phyloP scores from a whole-genome alignment of 2,113 vertebrate species.

The Takifugu flavidus region DNA sequence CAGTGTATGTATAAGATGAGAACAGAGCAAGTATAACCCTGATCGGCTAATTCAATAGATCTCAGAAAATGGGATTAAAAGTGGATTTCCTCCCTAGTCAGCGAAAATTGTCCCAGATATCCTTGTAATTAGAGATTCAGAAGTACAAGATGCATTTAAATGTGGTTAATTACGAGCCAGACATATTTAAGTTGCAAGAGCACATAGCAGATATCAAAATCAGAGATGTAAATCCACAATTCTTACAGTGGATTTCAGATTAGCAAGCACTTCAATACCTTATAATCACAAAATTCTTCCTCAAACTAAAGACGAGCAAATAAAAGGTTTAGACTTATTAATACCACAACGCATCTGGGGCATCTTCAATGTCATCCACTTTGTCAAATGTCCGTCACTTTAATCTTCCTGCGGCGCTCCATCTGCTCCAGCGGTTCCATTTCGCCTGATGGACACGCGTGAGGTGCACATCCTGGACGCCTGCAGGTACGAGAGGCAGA shows the following conservation, averaged over 20 bases:
- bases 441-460: conserved; percentile 62
- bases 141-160: too few relatives aligned
- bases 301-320: background rate
- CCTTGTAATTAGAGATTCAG: too few relatives aligned
- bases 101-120: background rate
- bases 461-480: conserved; percentile 34
- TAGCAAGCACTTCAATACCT: too few relatives aligned
- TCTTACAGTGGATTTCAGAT: too few relatives aligned
- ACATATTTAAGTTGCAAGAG: too few relatives aligned
- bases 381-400: conserved; percentile 30
- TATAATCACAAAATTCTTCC: too few relatives aligned
- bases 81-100: background rate
- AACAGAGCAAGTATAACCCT: conserved; percentile 28
- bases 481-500: conserved; percentile 41
- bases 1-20: conserved; percentile 13
- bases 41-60: conserved; percentile 7
- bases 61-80: conserved; percentile 7
- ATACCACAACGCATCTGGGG: background rate
- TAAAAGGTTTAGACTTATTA: background rate
- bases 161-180: too few relatives aligned
- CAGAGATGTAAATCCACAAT: too few relatives aligned
- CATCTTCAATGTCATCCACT: background rate
- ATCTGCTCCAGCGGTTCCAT: conserved; percentile 25
- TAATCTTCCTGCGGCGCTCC: conserved; percentile 23
- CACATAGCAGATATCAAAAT: too few relatives aligned